Conservation (phyloP, 2,888 invertebrate genomes). For the Drosophila niveifrons region DNA sequence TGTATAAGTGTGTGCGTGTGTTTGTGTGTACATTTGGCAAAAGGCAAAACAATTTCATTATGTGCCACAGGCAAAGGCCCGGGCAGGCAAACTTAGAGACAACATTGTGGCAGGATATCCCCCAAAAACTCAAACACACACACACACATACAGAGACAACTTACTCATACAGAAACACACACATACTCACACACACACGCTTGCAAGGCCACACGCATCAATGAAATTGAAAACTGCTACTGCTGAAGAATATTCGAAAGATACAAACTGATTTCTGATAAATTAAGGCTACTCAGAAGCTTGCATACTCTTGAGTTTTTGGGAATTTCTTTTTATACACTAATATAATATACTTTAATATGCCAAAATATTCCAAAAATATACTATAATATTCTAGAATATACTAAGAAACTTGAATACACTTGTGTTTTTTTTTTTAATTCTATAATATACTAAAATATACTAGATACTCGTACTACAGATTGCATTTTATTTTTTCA, state of each 20-base stretch:
- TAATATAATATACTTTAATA: too few relatives aligned
- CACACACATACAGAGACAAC: slow-evolving; percentile 2
- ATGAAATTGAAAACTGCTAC: slow-evolving; percentile 66
- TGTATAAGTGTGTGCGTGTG: slow-evolving; percentile 11
- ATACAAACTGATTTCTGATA: slow-evolving; percentile 4
- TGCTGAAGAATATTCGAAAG: slow-evolving; percentile 35
- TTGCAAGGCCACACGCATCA: slow-evolving; percentile 44
- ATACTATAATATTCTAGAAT: too few relatives aligned
- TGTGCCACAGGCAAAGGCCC: slow-evolving; percentile 27
- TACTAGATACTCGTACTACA: too few relatives aligned
- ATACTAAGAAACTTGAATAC: too few relatives aligned
- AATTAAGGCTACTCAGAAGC: background rate
- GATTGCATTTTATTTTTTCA: too few relatives aligned
- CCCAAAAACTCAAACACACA: slow-evolving; percentile 3
- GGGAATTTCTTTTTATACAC: too few relatives aligned
- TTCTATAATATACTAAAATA: too few relatives aligned
- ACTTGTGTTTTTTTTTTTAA: too few relatives aligned
- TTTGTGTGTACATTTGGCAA: slow-evolving; percentile 48
- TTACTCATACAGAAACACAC: slow-evolving; percentile 3
- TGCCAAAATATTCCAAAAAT: too few relatives aligned
- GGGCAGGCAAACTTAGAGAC: slow-evolving; percentile 34
- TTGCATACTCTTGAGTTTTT: background rate
- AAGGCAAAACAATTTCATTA: slow-evolving; percentile 73
- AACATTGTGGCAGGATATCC: slow-evolving; percentile 42
- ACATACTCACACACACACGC: slow-evolving; percentile 4